These are phyloP conservation scores for Amiota minor DNA, from an alignment of 2,888 invertebrate species.

Conservation along the genomic window DNA sequence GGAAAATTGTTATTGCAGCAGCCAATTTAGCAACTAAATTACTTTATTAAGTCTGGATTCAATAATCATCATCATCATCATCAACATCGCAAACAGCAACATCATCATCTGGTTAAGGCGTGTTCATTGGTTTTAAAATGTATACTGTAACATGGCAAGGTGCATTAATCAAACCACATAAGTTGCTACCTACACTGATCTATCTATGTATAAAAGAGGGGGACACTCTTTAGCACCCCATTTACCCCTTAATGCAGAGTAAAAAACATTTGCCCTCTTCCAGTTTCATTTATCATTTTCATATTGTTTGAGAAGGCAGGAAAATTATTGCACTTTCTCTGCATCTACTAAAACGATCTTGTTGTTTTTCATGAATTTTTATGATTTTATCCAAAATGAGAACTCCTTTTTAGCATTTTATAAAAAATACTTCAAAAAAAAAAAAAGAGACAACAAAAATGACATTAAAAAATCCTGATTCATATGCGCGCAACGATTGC, in stretches of 20 bases:
- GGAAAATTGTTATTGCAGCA: slow-evolving; percentile 24
- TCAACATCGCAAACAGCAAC: no score
- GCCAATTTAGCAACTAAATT: slow-evolving; percentile 40
- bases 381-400: no score
- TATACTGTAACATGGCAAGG: slow-evolving; percentile 46
- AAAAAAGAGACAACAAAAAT: no score
- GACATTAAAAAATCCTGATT: no score
- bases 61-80: no score
- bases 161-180: slow-evolving; percentile 58
- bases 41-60: slow-evolving; percentile 36
- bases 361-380: no score
- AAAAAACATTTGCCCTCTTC: slow-evolving; percentile 38
- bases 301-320: slow-evolving; percentile 27
- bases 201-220: no score
- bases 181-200: slow-evolving; percentile 36
- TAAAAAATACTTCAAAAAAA: no score
- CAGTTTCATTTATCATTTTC: slow-evolving; percentile 61
- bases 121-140: neutral
- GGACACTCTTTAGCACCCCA: no score
- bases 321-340: slow-evolving; percentile 45
- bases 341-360: neutral
- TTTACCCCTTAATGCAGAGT: no score
- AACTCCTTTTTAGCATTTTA: no score
- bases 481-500: no score
- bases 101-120: neutral